Evolutionary conservation across 2,113 vertebrate genomes (phyloP), one percentile per base, ranked within the genome.

Genomic region (Beaufortia kweichowensis): DNA sequence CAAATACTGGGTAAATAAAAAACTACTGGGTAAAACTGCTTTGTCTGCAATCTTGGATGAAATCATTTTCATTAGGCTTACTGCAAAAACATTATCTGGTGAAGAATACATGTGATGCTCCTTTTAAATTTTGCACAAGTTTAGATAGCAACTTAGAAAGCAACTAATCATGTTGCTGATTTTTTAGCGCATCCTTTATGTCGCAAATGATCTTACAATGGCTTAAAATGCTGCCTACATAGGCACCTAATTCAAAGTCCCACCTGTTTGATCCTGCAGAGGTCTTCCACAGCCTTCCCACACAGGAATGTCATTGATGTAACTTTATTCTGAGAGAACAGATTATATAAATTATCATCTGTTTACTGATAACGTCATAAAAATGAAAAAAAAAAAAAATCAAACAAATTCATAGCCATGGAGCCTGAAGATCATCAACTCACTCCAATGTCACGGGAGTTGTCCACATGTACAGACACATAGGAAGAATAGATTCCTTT

Each of bases 211-310:
- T n/a, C n/a, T n/a, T 68, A n/a, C 6, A 9, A 35, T 35, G 33
- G 1, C 33, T 1, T 35, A 35, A 57, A 6, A 14, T 24, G 43
- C 19, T 46, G 31, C 9, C 2, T 50, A 63, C 21, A 50, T 3
- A 31, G 8, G 12, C 11, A 14, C 17, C 1, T 6, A 9, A 50
- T 7, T 29, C 39, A 75, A 11, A 28, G 11, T 8, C 59, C 50
- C 89, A 99, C 97, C 95, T 99, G 97, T 88, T 97, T 99, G 88
- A 98, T 95, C 90, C 97, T 95, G 91, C 97, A 98, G 77, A 99
- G 93, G 86, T 99, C 97, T 90, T 99, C 97, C 55, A 96, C 92
- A 70, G 94, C 91, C 85, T 98, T 98, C 71, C 97, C 97, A 90
- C 93, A 96, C 23, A 98, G 88, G 89, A 99, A 98, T 10, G 96